These are phyloP conservation scores for Nansenia antarctica DNA, from an alignment of 2,113 vertebrate genomes.

Conservation along the genomic window DNA sequence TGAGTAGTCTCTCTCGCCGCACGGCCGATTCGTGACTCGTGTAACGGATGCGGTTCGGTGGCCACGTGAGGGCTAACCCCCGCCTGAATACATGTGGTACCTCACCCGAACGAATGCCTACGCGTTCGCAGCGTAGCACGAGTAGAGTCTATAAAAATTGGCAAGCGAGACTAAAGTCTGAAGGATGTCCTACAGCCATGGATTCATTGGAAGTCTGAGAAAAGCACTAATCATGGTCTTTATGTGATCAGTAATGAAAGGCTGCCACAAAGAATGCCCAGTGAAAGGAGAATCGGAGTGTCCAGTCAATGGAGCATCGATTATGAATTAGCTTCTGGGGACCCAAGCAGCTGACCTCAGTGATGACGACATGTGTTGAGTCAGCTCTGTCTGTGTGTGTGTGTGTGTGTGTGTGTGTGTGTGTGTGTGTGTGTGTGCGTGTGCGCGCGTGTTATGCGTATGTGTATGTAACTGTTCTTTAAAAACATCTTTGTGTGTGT, in stretches of 20 bases:
- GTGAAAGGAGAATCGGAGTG: slow-evolving; percentile 33
- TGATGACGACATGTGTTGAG: too few relatives aligned
- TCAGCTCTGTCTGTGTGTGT: background rate
- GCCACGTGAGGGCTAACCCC: too few relatives aligned
- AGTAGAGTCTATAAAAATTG: too few relatives aligned
- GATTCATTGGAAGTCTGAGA: slow-evolving; percentile 37
- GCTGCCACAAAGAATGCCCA: slow-evolving; percentile 41
- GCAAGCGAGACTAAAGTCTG: too few relatives aligned
- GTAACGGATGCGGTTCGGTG: too few relatives aligned
- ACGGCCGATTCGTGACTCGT: too few relatives aligned
- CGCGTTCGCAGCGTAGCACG: too few relatives aligned
- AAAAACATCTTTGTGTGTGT: too few relatives aligned
- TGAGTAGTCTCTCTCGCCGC: slow-evolving; percentile 69
- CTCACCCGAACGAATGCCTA: too few relatives aligned
- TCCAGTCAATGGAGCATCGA: slow-evolving; percentile 45
- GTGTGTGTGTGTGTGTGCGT: background rate
- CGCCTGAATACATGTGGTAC: too few relatives aligned
- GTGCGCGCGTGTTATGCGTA: slow-evolving; percentile 7
- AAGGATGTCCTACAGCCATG: too few relatives aligned
- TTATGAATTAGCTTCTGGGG: slow-evolving; percentile 46
- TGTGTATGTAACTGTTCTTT: too few relatives aligned
- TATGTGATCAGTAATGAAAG: slow-evolving; percentile 44
- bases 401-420: background rate
- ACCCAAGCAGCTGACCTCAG: slow-evolving; percentile 29
- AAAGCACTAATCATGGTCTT: slow-evolving; percentile 54